Evolutionary conservation across 35 echinoderm and acorn worm species (phyloP).

Genomic region (Ophioderma brevispina): DNA sequence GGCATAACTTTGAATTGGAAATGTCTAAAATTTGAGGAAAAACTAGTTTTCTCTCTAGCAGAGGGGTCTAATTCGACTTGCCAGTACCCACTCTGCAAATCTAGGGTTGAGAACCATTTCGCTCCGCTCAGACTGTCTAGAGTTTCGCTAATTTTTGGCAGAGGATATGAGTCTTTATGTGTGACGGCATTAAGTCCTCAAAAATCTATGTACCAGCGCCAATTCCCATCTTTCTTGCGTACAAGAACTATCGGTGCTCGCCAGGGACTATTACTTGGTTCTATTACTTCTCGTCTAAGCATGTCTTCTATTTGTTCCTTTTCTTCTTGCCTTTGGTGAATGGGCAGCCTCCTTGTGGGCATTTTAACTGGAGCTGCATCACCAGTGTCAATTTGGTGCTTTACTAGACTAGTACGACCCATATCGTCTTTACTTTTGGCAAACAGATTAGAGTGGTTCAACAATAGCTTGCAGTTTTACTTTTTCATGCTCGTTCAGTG

Average conservation of each 20-base stretch:
- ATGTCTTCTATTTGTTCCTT: constrained; percentile 5
- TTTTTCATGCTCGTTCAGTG: too few species aligned
- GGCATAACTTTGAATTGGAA: background rate
- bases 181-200: constrained; percentile 36
- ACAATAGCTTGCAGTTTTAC: too few species aligned
- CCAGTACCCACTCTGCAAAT: constrained; percentile 69
- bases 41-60: background rate
- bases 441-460: too few species aligned
- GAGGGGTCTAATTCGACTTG: constrained; percentile 33
- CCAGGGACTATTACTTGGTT: constrained; percentile 44
- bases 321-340: too few species aligned
- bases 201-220: constrained; percentile 65
- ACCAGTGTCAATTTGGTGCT: constrained; percentile 14
- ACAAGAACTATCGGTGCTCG: background rate
- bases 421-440: too few species aligned
- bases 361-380: background rate
- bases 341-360: background rate
- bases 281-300: constrained; percentile 14
- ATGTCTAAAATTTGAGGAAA: constrained; percentile 8
- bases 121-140: constrained; percentile 37
- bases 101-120: constrained; percentile 61
- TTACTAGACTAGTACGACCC: too few species aligned
- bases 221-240: too few species aligned
- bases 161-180: constrained; percentile 62
- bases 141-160: too few species aligned